Evolutionary conservation across 2,113 vertebrate species (phyloP).

Genomic region (Tapirus terrestris): DNA sequence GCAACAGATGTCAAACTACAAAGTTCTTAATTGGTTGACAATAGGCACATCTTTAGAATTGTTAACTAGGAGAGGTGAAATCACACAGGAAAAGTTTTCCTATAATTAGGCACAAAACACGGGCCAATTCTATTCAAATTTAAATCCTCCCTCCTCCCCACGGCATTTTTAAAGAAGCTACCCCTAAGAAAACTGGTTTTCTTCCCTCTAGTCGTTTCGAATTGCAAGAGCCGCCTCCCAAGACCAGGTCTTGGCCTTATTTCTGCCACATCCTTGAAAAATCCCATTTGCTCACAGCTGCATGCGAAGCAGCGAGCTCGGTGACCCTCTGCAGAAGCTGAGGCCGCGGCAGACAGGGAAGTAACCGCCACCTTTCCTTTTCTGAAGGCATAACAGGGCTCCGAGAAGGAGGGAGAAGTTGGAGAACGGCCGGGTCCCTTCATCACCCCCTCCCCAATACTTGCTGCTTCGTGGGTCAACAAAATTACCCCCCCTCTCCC

Average conservation of each 20-base stretch:
- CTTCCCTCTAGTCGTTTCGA: neutral
- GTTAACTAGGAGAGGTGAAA: slow-evolving; percentile 43
- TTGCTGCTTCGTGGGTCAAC: neutral
- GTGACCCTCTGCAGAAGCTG: neutral
- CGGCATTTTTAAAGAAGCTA: neutral
- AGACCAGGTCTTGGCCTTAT: slow-evolving; percentile 40
- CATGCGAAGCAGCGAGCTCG: slow-evolving; percentile 24
- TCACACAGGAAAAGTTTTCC: slow-evolving; percentile 51
- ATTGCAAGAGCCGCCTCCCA: neutral
- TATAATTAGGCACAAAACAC: slow-evolving; percentile 33
- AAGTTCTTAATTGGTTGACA: slow-evolving; percentile 68
- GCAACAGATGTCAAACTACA: slow-evolving; percentile 67
- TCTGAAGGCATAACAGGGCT: neutral
- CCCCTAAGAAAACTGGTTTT: neutral
- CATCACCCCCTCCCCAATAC: neutral
- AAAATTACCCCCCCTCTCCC: neutral
- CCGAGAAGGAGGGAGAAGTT: slow-evolving; percentile 32
- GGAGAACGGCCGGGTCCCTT: neutral
- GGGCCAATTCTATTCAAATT: slow-evolving; percentile 29
- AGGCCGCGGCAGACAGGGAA: slow-evolving; percentile 16
- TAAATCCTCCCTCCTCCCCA: neutral
- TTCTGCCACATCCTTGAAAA: slow-evolving; percentile 44
- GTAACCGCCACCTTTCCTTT: slow-evolving; percentile 43
- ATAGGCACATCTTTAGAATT: slow-evolving; percentile 49
- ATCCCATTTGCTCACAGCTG: neutral